Evolutionary conservation across 2,888 invertebrate species (phyloP).

Genomic region (Heliconius sara): DNA sequence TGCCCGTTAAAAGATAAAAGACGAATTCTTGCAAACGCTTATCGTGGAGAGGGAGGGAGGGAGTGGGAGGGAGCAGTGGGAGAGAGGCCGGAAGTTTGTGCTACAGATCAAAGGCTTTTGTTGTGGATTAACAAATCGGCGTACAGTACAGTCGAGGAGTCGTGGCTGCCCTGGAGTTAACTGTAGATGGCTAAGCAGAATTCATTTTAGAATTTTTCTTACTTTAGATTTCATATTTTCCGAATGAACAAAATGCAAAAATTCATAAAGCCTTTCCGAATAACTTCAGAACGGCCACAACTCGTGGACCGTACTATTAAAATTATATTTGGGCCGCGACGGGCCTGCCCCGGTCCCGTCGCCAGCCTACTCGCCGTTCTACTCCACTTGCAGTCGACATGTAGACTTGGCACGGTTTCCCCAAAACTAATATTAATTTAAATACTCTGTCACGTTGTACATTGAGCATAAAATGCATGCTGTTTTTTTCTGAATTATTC

Average conservation of each 20-base stretch:
- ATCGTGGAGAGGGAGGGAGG: constrained; percentile 47
- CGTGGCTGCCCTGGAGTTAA: neutral
- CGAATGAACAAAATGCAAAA: neutral
- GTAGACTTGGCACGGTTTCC: constrained; percentile 6
- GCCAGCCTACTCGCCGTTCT: neutral
- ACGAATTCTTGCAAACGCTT: constrained; percentile 55
- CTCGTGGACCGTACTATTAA: constrained; percentile 33
- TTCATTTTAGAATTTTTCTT: too few relatives aligned
- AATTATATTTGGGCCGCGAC: constrained; percentile 48
- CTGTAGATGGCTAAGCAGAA: neutral
- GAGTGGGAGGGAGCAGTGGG: constrained; percentile 27
- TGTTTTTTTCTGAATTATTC: neutral
- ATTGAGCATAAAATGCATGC: constrained; percentile 1
- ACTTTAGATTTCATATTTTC: neutral
- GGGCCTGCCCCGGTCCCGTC: constrained; percentile 13
- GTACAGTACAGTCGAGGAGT: constrained; percentile 27
- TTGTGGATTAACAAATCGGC: constrained; percentile 67
- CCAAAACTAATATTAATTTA: constrained; percentile 15
- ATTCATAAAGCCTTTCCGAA: too few relatives aligned
- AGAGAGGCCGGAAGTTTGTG: constrained; percentile 57
- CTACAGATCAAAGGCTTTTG: constrained; percentile 71
- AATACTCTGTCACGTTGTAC: constrained; percentile 24
- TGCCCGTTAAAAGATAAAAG: constrained; percentile 60
- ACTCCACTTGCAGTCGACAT: neutral
- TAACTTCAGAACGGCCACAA: neutral